These are phyloP conservation scores for Oreohelix idahoensis DNA, from an alignment of 1,140 invertebrate species.

Conservation along the genomic window DNA sequence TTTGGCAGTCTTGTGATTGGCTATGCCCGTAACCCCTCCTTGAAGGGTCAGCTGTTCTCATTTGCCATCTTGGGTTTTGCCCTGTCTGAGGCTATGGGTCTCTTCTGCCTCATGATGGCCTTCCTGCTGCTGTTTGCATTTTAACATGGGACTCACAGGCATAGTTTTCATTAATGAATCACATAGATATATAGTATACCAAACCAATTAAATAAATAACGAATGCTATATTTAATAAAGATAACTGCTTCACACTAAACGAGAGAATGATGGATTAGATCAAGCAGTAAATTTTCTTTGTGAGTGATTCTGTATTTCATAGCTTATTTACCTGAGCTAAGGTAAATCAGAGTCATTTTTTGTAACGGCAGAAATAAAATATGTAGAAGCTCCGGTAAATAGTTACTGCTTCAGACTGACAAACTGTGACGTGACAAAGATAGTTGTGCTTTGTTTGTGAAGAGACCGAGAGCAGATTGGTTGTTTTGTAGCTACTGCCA, in stretches of 20 bases:
- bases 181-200: no score
- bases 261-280: no score
- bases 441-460: not conserved
- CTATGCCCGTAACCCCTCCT: constrained; percentile 97
- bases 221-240: no score
- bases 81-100: constrained; percentile 99
- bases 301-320: not conserved
- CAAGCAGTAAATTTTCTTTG: not conserved
- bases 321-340: not conserved
- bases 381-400: not conserved
- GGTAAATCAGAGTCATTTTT: no score
- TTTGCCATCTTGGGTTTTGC: constrained; percentile 99
- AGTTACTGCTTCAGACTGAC: not conserved
- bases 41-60: constrained; percentile 98
- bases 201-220: no score
- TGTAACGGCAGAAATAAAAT: no score
- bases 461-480: not conserved
- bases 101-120: constrained; percentile 99
- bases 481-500: not conserved
- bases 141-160: constrained; percentile 77
- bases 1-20: constrained; percentile 99
- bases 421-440: not conserved
- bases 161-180: not conserved
- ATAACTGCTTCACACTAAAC: no score
- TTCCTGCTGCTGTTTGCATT: constrained; percentile 99